Base-by-base conservation (phyloP, 2,113 vertebrate species). In the Lasiurus borealis region DNA sequence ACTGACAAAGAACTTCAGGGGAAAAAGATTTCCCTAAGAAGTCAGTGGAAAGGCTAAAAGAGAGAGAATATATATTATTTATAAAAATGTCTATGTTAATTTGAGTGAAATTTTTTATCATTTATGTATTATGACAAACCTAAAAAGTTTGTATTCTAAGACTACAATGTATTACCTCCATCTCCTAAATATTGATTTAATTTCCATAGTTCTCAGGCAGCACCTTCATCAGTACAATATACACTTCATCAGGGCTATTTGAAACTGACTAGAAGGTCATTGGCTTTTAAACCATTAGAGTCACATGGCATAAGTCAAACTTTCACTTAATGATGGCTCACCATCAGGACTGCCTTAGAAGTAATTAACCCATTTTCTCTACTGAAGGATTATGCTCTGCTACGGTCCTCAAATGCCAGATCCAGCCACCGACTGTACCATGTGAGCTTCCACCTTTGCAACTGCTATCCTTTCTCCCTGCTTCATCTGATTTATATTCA, bases 291-390 rank as follows among this genome's bases (percentile, higher is more conserved):
- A 34, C 29, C 29, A 86, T 85, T 68, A 50, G 6, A 46, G 18
- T 86, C 50, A 89, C 50, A 68, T 12, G 73, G 77, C 0, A 0
- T 66, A 81, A 91, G 92, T 89, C 83, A 95, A 82, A 59, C 52
- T 88, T 77, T 95, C 62, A 90, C 68, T 85, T 72, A 95, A 40
- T 69, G 62, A 54, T 15, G 88, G 54, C 40, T 54, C 81, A 23
- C 57, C 21, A 5, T 15, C n/a, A 71, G 44, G 18, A 25, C 27
- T 76, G n/a, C 68, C 50, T 80, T 19, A 40, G 25, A 1, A 21
- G 21, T 73, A 84, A 92, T 82, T 72, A 90, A 85, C 54, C 18
- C 50, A 9, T 34, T 9, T 66, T 82, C 68, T 90, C 15, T 29
- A 54, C 18, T 46, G 9, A 19, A 9, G 12, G 14, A n/a, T 31